phyloP scores from a whole-genome alignment of 2,113 vertebrate species.

The Athene cunicularia region DNA sequence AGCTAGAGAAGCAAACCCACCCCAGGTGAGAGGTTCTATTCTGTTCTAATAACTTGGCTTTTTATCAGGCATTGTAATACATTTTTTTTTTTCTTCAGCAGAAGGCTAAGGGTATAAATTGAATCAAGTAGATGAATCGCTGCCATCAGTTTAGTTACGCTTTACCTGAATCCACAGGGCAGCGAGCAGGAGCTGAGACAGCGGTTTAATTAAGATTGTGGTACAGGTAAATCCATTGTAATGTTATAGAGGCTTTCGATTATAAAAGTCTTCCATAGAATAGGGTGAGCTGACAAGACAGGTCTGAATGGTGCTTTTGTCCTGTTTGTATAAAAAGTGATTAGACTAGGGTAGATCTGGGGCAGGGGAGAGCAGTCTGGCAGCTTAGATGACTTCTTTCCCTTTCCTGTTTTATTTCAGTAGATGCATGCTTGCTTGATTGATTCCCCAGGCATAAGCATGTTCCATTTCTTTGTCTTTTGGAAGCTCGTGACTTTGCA shows the following conservation, averaged over 20 bases:
- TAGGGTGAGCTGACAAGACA: not conserved
- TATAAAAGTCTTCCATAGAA: not conserved
- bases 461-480: not conserved
- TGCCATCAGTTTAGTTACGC: slow-evolving; percentile 20
- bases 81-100: slow-evolving; percentile 8
- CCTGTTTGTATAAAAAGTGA: not conserved
- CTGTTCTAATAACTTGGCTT: slow-evolving; percentile 39
- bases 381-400: not conserved
- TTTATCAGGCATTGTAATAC: slow-evolving; percentile 43
- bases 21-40: slow-evolving; percentile 35
- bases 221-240: not conserved
- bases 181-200: not conserved
- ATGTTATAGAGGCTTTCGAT: not conserved
- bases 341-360: not conserved
- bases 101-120: slow-evolving; percentile 47
- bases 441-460: not conserved
- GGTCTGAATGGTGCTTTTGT: not conserved
- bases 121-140: slow-evolving; percentile 31
- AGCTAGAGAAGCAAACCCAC: not conserved
- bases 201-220: slow-evolving; percentile 21
- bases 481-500: not conserved
- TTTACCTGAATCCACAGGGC: slow-evolving; percentile 32
- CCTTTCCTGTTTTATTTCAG: not conserved
- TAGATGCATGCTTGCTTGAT: not conserved
- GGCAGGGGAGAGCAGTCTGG: not conserved